Base-by-base conservation (phyloP, 2,113 vertebrate genomes). In the Leptodactylus fuscus region DNA sequence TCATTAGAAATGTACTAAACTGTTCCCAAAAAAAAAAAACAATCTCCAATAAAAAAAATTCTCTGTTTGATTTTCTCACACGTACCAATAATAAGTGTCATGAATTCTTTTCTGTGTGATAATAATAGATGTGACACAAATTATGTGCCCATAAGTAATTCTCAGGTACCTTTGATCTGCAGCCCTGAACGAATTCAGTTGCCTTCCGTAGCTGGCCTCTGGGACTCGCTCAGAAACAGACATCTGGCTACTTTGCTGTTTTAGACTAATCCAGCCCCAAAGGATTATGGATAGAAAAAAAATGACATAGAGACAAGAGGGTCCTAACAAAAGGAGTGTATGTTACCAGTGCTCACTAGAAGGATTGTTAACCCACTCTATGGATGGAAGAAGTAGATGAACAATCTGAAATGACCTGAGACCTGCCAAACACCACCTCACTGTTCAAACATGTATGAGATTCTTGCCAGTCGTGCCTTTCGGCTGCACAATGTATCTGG, bases 211-310 rank as follows among this genome's bases (percentile, higher is more conserved):
- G 95, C 92, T 92, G 95, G 97, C 97, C 97, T 95, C 95, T 96
- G 98, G 96, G 97, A 98, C 92, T 91, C 91, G 94, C 94, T 96
- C 95, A 96, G 95, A 97, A 92, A 95, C 94, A 98, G 98, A 99
- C 98, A 99, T 99, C 98, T 99, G 98, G 97, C 97, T 98, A 98
- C 97, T 98, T 97, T 97, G 97, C 97, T 98, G 96, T 98, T 96
- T 97, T 96, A 97, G 97, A 97, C 95, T 99, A 97, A 98, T 97
- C 96, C 91, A 92, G 87, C 98, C 98, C 97, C 97, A 71, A 85
- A 97, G 96, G 98, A 94, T 69, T 80, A 85, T 55, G 92, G 93
- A 94, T 94, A 16, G 91, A 41, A 46, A 34, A 65, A 79, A 79
- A 93, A 95, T 95, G 95, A 96, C 98, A 97, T 96, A 96, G 94